Evolutionary conservation across 2,113 vertebrate species (phyloP).

Genomic region (Acrocephalus arundinaceus): DNA sequence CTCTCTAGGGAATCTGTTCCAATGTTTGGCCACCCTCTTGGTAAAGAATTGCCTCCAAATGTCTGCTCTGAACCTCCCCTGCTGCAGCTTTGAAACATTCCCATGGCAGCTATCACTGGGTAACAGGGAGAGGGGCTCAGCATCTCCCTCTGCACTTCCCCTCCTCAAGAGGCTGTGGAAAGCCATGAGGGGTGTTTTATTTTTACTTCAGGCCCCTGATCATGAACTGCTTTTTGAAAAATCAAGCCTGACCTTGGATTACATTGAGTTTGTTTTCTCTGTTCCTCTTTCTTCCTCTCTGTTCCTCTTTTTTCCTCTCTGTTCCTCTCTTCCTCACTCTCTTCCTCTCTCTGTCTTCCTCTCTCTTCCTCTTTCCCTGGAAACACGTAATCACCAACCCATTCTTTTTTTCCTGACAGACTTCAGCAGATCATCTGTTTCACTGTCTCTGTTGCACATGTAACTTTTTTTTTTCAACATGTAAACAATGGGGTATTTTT

Average conservation of each 20-base stretch:
- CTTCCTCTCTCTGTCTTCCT: no score
- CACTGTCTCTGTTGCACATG: background rate
- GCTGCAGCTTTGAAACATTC: background rate
- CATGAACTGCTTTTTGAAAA: background rate
- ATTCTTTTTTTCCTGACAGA: background rate
- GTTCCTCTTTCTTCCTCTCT: rapidly evolving
- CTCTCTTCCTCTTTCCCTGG: rapidly evolving
- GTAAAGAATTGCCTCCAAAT: background rate
- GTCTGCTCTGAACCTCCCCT: background rate
- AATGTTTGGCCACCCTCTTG: background rate
- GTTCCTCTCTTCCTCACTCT: rapidly evolving
- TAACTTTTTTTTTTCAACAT: background rate
- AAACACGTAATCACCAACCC: background rate
- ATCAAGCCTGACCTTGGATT: background rate
- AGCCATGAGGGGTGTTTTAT: background rate
- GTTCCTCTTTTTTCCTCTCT: no score
- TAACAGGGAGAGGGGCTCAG: background rate
- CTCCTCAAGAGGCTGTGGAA: background rate
- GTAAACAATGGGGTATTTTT: background rate
- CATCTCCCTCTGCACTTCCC: background rate
- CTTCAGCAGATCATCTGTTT: background rate
- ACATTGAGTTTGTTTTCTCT: background rate
- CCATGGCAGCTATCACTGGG: rapidly evolving
- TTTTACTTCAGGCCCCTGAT: background rate
- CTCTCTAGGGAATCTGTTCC: background rate